Percentiles rank a stretch among this genome's conserved stretches.
These are phyloP conservation scores for Orthosia gothica DNA, from an alignment of 2,888 invertebrate species.

Conservation along the genomic window DNA sequence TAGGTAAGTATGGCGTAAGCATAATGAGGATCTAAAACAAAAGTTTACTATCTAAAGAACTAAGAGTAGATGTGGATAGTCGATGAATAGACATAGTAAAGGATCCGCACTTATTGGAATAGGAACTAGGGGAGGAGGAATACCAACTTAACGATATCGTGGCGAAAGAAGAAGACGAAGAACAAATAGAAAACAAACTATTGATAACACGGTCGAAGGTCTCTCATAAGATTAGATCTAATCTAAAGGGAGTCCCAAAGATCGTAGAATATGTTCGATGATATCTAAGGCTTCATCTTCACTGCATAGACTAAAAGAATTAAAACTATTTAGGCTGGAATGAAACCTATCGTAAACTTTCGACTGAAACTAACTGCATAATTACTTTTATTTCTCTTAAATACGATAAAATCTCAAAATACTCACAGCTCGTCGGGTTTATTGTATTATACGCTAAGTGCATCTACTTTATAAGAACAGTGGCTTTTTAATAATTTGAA, in stretches of 20 bases:
- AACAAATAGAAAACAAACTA: slow-evolving; percentile 57
- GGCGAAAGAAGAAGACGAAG: slow-evolving; percentile 36
- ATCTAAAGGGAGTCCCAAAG: slow-evolving; percentile 76
- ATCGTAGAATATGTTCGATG: slow-evolving; percentile 79
- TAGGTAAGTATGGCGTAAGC: slow-evolving; percentile 89
- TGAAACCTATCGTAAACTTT: slow-evolving; percentile 84
- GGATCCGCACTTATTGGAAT: slow-evolving; percentile 79
- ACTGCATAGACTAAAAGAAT: slow-evolving; percentile 83
- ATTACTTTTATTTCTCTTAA: slow-evolving; percentile 84
- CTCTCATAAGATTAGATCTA: slow-evolving; percentile 75
- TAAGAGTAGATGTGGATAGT: slow-evolving; percentile 76
- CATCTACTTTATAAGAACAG: slow-evolving; percentile 91
- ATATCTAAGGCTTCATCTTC: slow-evolving; percentile 80
- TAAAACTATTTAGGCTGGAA: slow-evolving; percentile 89
- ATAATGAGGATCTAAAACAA: slow-evolving; percentile 84
- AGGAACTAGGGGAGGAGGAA: slow-evolving; percentile 86
- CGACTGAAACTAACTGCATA: slow-evolving; percentile 85
- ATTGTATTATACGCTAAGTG: slow-evolving; percentile 91
- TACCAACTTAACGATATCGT: slow-evolving; percentile 65
- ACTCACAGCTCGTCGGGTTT: slow-evolving; percentile 91
- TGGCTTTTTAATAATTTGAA: slow-evolving; percentile 90
- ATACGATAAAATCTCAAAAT: slow-evolving; percentile 92
- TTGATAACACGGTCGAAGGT: slow-evolving; percentile 71
- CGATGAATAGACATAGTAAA: slow-evolving; percentile 73
- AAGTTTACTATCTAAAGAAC: slow-evolving; percentile 82